phyloP scores from a whole-genome alignment of 2,888 invertebrate genomes.

The Abrostola tripartita region DNA sequence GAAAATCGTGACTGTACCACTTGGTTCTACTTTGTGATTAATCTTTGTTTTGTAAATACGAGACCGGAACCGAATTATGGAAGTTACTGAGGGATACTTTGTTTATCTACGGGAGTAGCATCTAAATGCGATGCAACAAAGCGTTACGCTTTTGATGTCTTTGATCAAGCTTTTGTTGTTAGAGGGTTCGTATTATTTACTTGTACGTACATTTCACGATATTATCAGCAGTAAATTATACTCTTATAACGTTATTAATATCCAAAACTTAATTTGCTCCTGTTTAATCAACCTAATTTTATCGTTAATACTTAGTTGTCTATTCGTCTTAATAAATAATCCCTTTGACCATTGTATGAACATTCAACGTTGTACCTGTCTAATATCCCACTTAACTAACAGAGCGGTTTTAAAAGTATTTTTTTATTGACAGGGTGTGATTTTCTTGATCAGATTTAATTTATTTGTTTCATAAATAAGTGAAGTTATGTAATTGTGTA shows the following conservation, averaged over 20 bases:
- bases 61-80: slow-evolving; percentile 34
- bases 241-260: slow-evolving; percentile 35
- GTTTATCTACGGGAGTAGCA: slow-evolving; percentile 40
- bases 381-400: too few species aligned
- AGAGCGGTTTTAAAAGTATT: too few species aligned
- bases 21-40: slow-evolving; percentile 12
- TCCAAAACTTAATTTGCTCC: too few species aligned
- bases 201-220: slow-evolving; percentile 40
- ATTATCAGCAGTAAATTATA: slow-evolving; percentile 26
- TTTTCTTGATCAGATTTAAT: too few species aligned
- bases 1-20: slow-evolving; percentile 11
- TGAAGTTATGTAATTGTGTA: too few species aligned
- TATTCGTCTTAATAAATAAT: too few species aligned
- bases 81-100: slow-evolving; percentile 40
- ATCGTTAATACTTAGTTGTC: too few species aligned
- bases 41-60: slow-evolving; percentile 42
- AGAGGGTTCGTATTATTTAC: slow-evolving; percentile 47
- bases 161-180: slow-evolving; percentile 57
- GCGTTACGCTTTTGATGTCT: slow-evolving; percentile 53
- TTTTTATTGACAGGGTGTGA: too few species aligned
- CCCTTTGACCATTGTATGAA: too few species aligned
- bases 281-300: too few species aligned
- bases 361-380: too few species aligned
- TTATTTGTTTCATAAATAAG: too few species aligned
- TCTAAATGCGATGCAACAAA: slow-evolving; percentile 56